Evolutionary conservation across 2,888 invertebrate genomes (phyloP).

Genomic region (Hesperia comma): DNA sequence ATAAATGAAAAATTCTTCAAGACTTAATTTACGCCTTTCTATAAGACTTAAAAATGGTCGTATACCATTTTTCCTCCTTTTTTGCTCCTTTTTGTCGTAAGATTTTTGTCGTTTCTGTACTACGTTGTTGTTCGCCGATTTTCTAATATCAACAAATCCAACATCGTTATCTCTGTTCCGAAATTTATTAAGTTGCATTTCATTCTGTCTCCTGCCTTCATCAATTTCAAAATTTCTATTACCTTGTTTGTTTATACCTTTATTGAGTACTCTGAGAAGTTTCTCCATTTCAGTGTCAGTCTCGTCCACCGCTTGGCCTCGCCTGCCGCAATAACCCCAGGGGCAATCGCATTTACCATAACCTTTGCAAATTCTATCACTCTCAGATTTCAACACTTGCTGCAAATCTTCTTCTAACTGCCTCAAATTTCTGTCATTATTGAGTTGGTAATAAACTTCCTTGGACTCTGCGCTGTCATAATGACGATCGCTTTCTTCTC

Average conservation of each 20-base stretch:
- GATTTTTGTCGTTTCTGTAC: not conserved
- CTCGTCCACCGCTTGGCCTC: not conserved
- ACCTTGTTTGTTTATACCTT: conserved; percentile 45
- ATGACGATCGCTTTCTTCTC: conserved; percentile 27
- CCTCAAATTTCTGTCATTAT: conserved; percentile 10
- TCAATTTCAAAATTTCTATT: conserved; percentile 15
- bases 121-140: not conserved
- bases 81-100: not conserved
- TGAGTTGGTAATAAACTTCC: conserved; percentile 40
- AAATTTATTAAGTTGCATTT: conserved; percentile 42
- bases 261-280: conserved; percentile 45
- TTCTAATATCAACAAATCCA: conserved; percentile 20
- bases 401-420: conserved; percentile 6
- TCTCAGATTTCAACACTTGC: conserved; percentile 20
- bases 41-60: too few species aligned
- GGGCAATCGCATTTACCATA: conserved; percentile 12
- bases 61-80: not conserved
- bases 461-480: conserved; percentile 41
- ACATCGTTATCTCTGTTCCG: conserved; percentile 10
- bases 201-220: conserved; percentile 13
- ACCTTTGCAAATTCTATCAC: not conserved
- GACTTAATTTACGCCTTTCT: not conserved
- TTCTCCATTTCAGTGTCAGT: conserved; percentile 36
- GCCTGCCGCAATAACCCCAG: not conserved
- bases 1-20: conserved; percentile 16